phyloP scores from a whole-genome alignment of 2,888 invertebrate genomes.

The Amblyjoppa proteus region DNA sequence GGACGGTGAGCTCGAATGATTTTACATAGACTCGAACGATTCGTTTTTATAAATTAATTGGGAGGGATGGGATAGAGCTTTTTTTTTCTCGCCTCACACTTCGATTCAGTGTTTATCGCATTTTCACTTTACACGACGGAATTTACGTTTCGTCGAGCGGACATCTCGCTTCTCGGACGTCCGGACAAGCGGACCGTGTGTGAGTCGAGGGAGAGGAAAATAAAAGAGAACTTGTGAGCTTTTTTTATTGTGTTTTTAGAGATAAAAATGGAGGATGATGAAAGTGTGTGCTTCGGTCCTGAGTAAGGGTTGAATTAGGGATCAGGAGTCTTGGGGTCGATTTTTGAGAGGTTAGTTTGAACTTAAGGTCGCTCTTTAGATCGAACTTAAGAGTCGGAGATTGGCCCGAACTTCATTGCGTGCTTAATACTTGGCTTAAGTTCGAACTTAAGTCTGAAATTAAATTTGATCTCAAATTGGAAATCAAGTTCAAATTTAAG shows the following conservation, averaged over 20 bases:
- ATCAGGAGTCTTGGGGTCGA: too few species aligned
- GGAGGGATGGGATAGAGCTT: not conserved
- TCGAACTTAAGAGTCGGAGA: too few species aligned
- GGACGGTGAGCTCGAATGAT: slow-evolving; percentile 10
- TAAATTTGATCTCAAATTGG: too few species aligned
- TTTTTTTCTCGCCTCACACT: not conserved
- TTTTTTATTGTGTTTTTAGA: not conserved
- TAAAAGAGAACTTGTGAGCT: not conserved
- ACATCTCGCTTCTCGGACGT: not conserved
- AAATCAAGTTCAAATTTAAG: too few species aligned
- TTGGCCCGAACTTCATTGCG: too few species aligned
- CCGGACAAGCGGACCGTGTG: not conserved
- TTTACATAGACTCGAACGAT: slow-evolving; percentile 36
- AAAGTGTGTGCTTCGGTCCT: too few species aligned
- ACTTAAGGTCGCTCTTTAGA: too few species aligned
- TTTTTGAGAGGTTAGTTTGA: too few species aligned
- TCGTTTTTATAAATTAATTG: slow-evolving; percentile 31
- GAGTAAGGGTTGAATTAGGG: too few species aligned
- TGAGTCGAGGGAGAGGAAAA: not conserved
- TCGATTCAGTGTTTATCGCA: not conserved
- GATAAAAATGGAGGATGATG: not conserved
- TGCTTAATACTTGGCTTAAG: too few species aligned
- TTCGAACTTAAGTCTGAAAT: too few species aligned
- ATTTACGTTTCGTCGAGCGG: slow-evolving; percentile 35
- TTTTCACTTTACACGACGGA: slow-evolving; percentile 4